Evolutionary conservation across 2,113 vertebrate genomes (phyloP).

Genomic region (Anoura caudifer): DNA sequence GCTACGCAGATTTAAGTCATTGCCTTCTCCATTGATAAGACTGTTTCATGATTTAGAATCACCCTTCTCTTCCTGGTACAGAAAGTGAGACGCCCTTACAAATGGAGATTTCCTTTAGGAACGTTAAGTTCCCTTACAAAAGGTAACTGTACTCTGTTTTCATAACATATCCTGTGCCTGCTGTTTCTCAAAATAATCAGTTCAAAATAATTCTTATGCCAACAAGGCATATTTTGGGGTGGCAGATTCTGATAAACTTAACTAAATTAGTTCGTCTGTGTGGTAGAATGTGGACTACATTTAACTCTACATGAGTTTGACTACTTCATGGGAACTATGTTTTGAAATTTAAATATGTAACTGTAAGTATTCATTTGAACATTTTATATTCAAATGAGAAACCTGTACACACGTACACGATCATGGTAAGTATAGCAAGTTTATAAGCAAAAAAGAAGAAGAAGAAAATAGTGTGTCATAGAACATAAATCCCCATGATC

Average conservation of each 20-base stretch:
- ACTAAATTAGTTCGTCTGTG: background rate
- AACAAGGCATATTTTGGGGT: background rate
- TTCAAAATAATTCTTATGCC: background rate
- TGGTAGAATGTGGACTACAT: background rate
- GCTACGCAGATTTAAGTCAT: background rate
- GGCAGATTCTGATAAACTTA: background rate
- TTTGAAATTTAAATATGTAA: slow-evolving; percentile 4
- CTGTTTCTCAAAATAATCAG: background rate
- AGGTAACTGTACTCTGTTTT: background rate
- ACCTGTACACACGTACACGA: background rate
- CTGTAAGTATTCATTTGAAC: background rate
- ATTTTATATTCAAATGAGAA: slow-evolving; percentile 13
- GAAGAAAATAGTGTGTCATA: background rate
- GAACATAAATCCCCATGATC: background rate
- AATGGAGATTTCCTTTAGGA: background rate
- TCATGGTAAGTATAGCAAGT: background rate
- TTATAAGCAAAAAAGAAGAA: background rate
- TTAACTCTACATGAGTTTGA: background rate
- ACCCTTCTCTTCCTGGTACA: background rate
- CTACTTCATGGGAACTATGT: background rate
- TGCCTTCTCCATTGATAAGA: background rate
- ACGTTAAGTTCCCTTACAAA: background rate
- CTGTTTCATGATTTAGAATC: background rate
- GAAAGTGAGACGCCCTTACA: background rate
- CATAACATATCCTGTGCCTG: background rate